Evolutionary conservation across 2,888 invertebrate genomes (phyloP).

Genomic region (Dasysyrphus tricinctus): DNA sequence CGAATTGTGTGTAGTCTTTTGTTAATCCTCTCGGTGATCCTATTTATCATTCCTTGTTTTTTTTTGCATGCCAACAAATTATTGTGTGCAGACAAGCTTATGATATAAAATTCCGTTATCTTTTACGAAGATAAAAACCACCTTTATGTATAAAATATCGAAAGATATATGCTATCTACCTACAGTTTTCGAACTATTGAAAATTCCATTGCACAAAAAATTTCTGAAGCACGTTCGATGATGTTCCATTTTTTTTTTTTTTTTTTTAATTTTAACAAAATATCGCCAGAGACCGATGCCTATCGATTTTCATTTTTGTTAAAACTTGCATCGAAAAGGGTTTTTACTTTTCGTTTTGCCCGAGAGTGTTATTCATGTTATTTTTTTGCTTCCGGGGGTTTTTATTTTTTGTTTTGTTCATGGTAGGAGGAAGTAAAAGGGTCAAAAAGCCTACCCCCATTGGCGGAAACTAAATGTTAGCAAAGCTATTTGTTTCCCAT

Average conservation of each 20-base stretch:
- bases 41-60: conserved; percentile 10
- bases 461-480: conserved; percentile 47
- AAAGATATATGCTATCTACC: not conserved
- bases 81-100: conserved; percentile 53
- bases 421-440: not conserved
- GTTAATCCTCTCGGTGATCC: conserved; percentile 17
- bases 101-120: conserved; percentile 61
- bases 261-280: conserved; percentile 37
- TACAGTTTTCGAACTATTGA: not conserved
- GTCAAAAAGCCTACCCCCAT: not conserved
- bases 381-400: not conserved
- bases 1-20: conserved; percentile 9
- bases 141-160: conserved; percentile 12
- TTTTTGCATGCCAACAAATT: conserved; percentile 30
- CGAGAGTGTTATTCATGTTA: conserved; percentile 4
- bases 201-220: conserved; percentile 4
- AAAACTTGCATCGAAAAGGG: conserved; percentile 40
- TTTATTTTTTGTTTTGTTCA: not conserved
- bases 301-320: conserved; percentile 65
- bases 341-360: not conserved
- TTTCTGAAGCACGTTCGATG: not conserved
- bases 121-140: conserved; percentile 58
- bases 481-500: conserved; percentile 57
- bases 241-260: not conserved
- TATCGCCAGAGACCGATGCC: conserved; percentile 49